A percentile compares a stretch with the other conserved stretches of the same genome.
phyloP scores from a whole-genome alignment of 2,113 vertebrate species.

The Okapia johnstoni region DNA sequence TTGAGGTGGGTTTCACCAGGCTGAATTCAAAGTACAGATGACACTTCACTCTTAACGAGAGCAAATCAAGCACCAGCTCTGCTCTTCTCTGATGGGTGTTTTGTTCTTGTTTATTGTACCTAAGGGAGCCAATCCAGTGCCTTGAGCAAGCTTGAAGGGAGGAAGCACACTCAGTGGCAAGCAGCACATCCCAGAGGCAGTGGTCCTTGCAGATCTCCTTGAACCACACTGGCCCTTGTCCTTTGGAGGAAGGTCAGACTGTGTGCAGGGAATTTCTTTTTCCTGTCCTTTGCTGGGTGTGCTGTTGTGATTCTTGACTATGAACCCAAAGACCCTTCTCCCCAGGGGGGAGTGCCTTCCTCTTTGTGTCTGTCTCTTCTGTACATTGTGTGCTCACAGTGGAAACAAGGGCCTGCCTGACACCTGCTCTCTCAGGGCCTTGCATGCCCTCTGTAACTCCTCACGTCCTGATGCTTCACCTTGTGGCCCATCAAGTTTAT shows the following conservation, averaged over 20 bases:
- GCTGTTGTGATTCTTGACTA: conserved; percentile 27
- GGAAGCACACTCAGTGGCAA: background rate
- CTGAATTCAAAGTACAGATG: background rate
- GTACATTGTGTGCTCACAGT: conserved; percentile 36
- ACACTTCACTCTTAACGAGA: background rate
- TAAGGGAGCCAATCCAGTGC: background rate
- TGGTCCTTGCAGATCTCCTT: background rate
- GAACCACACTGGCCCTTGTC: background rate
- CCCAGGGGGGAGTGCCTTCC: conserved; percentile 1
- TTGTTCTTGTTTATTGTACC: background rate
- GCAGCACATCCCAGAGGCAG: background rate
- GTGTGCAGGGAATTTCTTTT: background rate
- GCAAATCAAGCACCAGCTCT: background rate
- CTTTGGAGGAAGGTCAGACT: background rate
- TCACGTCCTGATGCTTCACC: conserved; percentile 8
- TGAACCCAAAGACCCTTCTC: conserved; percentile 15
- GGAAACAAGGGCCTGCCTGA: background rate
- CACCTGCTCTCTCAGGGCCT: background rate
- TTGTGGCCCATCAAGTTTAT: background rate
- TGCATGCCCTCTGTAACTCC: conserved; percentile 54
- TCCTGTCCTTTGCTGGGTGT: background rate
- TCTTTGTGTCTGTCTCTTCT: conserved; percentile 13
- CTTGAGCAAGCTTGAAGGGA: background rate
- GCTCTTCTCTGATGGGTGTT: background rate
- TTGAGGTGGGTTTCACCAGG: background rate